Percentiles rank a stretch among this genome's conserved stretches.
phyloP scores from a whole-genome alignment of 2,888 invertebrate species.

The Sympetrum striolatum region DNA sequence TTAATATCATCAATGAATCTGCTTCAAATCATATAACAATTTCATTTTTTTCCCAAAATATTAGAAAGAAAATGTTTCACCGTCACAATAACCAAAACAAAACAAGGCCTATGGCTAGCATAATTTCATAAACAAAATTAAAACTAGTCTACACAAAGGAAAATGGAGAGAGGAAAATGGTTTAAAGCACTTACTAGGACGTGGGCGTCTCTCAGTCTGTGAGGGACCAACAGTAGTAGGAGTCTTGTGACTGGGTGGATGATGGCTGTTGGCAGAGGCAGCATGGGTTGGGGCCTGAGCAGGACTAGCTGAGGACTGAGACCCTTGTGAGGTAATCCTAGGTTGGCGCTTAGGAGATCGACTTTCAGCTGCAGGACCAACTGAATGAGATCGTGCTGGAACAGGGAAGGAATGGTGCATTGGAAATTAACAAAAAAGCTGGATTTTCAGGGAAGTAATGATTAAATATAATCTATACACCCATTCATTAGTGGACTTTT shows the following conservation, averaged over 20 bases:
- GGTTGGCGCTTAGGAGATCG: conserved; percentile 81
- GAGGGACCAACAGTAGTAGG: conserved; percentile 55
- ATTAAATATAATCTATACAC: too few species aligned
- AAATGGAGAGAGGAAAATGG: conserved; percentile 44
- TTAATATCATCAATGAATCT: neutral
- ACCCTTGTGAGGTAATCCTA: conserved; percentile 16
- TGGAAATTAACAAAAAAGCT: neutral
- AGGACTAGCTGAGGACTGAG: conserved; percentile 52
- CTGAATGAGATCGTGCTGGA: conserved; percentile 72
- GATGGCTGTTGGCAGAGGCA: conserved; percentile 52
- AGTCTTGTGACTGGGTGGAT: conserved; percentile 49
- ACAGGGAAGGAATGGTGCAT: neutral
- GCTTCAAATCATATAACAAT: neutral
- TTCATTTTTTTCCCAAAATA: neutral
- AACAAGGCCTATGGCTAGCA: neutral
- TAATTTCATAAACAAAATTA: neutral
- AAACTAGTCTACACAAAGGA: neutral
- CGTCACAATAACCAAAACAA: too few species aligned
- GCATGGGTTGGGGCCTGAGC: conserved; percentile 52
- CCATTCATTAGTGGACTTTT: too few species aligned
- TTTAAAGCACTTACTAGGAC: conserved; percentile 71
- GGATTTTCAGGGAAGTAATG: too few species aligned
- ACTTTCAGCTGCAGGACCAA: conserved; percentile 72
- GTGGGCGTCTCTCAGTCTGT: conserved; percentile 64
- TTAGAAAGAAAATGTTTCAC: too few species aligned